Conservation (phyloP, 2,797 vertebrate genomes). For the Menidia menidia region DNA sequence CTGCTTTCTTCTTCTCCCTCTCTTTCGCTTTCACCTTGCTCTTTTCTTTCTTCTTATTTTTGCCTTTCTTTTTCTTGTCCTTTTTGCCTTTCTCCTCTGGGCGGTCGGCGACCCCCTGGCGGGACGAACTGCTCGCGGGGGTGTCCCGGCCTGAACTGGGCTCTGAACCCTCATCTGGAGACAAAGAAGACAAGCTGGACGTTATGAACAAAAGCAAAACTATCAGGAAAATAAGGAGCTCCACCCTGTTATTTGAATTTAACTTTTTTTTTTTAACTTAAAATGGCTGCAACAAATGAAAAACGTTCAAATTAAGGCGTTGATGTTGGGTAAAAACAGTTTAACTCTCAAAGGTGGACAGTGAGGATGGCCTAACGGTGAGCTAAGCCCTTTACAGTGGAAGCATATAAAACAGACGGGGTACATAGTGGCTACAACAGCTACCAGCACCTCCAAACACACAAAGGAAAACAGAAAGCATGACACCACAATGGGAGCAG, state of each 20-base stretch:
- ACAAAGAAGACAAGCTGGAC: background rate
- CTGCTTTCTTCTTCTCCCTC: slow-evolving; percentile 88
- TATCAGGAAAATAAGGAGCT: background rate
- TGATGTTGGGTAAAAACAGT: too few relatives aligned
- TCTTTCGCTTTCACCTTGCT: slow-evolving; percentile 87
- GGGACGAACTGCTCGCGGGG: slow-evolving; percentile 85
- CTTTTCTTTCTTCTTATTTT: slow-evolving; percentile 90
- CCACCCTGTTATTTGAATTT: background rate
- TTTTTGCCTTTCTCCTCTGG: slow-evolving; percentile 84
- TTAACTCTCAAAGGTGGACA: too few relatives aligned
- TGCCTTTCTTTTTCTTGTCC: slow-evolving; percentile 90
- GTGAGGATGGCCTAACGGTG: too few relatives aligned
- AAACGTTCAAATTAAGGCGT: too few relatives aligned
- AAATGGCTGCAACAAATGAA: background rate
- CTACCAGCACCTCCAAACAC: too few relatives aligned
- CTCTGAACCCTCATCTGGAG: slow-evolving; percentile 90
- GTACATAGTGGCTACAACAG: background rate
- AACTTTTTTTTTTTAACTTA: background rate
- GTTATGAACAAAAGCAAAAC: background rate
- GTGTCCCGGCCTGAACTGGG: slow-evolving; percentile 91
- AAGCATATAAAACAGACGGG: too few relatives aligned
- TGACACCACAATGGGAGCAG: background rate
- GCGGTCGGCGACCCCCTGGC: slow-evolving; percentile 80
- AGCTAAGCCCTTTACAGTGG: too few relatives aligned
- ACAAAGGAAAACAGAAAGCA: too few relatives aligned